phyloP scores from a whole-genome alignment of 1,140 invertebrate genomes.

The Leptinotarsa lineolata region DNA sequence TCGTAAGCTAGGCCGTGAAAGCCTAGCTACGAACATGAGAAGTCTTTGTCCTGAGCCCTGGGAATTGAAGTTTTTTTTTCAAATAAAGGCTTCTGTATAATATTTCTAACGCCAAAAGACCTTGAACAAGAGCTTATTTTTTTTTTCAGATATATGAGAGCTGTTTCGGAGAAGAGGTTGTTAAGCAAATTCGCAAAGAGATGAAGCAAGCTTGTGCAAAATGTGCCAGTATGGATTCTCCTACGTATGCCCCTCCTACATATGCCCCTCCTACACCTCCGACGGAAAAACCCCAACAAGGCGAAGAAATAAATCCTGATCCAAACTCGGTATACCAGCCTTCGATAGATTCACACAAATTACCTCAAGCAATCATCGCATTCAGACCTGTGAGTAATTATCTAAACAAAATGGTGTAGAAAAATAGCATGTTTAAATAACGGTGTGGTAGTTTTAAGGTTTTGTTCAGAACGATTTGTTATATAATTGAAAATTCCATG shows the following conservation, averaged over 20 bases:
- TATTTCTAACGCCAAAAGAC: too few species aligned
- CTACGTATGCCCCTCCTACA: constrained; percentile 27
- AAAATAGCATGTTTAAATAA: background rate
- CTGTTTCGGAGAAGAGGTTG: constrained; percentile 67
- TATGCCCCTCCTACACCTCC: constrained; percentile 52
- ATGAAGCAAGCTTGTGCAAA: constrained; percentile 67
- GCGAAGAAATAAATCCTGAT: constrained; percentile 41
- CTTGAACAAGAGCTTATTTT: background rate
- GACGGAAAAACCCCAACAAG: constrained; percentile 54
- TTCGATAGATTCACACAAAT: constrained; percentile 56
- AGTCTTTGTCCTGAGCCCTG: too few species aligned
- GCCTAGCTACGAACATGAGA: too few species aligned
- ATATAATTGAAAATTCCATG: background rate
- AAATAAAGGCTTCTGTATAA: too few species aligned
- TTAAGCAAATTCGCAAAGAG: constrained; percentile 68
- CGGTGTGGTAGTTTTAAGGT: background rate
- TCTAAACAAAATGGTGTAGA: constrained; percentile 7
- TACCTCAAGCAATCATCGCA: constrained; percentile 60
- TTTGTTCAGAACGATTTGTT: background rate
- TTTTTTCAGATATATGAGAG: constrained; percentile 66
- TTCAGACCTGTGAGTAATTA: constrained; percentile 51
- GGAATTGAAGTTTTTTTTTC: too few species aligned
- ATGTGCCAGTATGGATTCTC: constrained; percentile 58
- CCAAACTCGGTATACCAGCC: constrained; percentile 43
- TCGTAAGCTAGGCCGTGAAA: too few species aligned